Evolutionary conservation across 2,113 vertebrate species (phyloP), one percentile per base, ranked within the genome.

Genomic region (Hyla sarda): DNA sequence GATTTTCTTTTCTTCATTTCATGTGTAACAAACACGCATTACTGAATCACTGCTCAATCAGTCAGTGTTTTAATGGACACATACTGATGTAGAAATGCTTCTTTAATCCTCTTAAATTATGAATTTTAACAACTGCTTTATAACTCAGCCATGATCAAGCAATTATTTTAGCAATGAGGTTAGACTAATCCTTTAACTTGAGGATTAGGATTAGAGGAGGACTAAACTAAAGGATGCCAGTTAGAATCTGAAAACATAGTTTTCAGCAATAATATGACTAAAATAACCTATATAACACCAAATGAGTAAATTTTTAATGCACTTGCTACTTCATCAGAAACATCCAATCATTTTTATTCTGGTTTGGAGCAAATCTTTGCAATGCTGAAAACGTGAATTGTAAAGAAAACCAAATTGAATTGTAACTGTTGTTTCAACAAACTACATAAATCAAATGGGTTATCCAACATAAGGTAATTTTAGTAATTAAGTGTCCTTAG

Each of bases 181-280:
- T 76, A 76, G 76, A 84, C 82, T 84, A 84, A 84, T 84, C 72
- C 52, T 71, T 84, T 76, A 76, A 84, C 41, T 76, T 75, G 41
- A 48, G 72, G 54, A 84, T 84, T 84, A 75, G 54, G 48, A 76
- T n/a, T 75, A 47, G 67, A 75, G 34, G 50, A 62, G 30, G 32
- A 14, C 48, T n/a, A 25, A 52, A 72, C 25, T 72, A 50, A 83
- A 37, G 16, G 60, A 54, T 54, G 19, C 19, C 7, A 54, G 65
- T 37, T 11, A 83, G 30, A 83, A 37, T 56, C 10, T 52, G 47
- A 72, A 69, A 82, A 69, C 21, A 62, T 80, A 25, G 41, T 37
- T 80, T 80, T 56, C 5, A 16, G 34, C 8, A 60, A 62, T 62
- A 45, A 47, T 80, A 62, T 65, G 6, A 3, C 54, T 23, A 25